Evolutionary conservation across 2,113 vertebrate genomes (phyloP).

Genomic region (Scopus umbretta): DNA sequence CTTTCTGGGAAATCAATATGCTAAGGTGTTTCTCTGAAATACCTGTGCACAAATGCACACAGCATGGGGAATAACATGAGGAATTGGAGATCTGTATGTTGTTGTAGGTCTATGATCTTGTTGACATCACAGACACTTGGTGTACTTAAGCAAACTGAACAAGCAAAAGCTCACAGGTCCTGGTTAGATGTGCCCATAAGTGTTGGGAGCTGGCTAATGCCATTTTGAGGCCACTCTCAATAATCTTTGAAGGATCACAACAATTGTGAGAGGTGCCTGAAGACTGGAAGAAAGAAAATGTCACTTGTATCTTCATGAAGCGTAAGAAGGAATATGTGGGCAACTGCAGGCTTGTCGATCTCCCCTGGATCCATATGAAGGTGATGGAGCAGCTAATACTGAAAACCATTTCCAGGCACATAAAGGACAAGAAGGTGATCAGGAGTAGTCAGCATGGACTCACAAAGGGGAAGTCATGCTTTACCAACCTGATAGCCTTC

Average conservation of each 20-base stretch:
- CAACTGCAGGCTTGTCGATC: background rate
- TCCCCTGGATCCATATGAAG: background rate
- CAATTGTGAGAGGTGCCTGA: background rate
- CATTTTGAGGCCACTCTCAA: background rate
- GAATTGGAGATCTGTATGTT: background rate
- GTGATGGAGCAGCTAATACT: background rate
- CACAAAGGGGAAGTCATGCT: background rate
- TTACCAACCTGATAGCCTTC: background rate
- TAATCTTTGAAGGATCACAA: background rate
- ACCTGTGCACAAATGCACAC: background rate
- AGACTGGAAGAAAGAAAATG: background rate
- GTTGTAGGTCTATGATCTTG: background rate
- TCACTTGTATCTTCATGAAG: background rate
- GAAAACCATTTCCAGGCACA: background rate
- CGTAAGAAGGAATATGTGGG: background rate
- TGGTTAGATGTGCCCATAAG: background rate
- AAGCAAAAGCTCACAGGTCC: background rate
- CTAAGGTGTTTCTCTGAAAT: background rate
- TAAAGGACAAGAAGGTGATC: background rate
- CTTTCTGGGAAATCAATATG: background rate
- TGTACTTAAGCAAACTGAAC: background rate
- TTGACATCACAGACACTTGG: background rate
- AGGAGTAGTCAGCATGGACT: background rate
- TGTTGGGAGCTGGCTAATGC: background rate
- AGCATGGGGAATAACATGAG: background rate